Evolutionary conservation across 2,797 vertebrate species (phyloP), one percentile per base, ranked within the genome.

Genomic region (Phaenicophaeus curvirostris): DNA sequence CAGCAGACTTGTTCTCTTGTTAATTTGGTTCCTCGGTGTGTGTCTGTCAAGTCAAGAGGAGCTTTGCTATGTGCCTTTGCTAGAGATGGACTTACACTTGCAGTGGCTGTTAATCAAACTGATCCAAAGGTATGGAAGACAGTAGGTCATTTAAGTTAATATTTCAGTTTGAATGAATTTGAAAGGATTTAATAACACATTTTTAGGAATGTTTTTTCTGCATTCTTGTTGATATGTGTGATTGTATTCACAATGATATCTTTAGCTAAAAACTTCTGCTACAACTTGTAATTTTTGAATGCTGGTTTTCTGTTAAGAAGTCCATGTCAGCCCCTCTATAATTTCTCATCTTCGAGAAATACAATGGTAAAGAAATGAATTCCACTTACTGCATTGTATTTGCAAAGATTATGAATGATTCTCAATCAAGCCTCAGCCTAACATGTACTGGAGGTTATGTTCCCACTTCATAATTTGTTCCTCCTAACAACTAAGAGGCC

Each of bases 101-200:
- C 99, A 39, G 79, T 99, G 9, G 96, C 98, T 79, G 82, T 99
- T 75, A 99, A 99, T 96, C 99, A 99, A 96, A 98, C 90, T 69
- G 98, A 99, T 93, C 99, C 99, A 39, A 98, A 98, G 98, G 99
- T 99, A 87, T 94, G 84, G 90, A 13, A 71, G 7, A 51, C 6
- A 44, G 1, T n/a, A 10, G 2, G 3, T 67, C 8, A 33, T 51
- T 63, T 57, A 78, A 83, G 20, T 2, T 62, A 54, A 8, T 57
- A 73, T 42, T 55, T 75, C 53, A n/a, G 14, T 66, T 87, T 44
- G 33, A 91, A 73, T 74, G 10, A 48, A 48, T 23, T 46, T 46
- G 44, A 20, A 67, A 20, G 13, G 24, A 41, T 44, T 74, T 89
- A 44, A 62, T 58, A 53, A 3, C 9, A 77, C 9, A 30, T 20